Conservation (phyloP, 2,888 invertebrate species). For the Agonopterix arenella region DNA sequence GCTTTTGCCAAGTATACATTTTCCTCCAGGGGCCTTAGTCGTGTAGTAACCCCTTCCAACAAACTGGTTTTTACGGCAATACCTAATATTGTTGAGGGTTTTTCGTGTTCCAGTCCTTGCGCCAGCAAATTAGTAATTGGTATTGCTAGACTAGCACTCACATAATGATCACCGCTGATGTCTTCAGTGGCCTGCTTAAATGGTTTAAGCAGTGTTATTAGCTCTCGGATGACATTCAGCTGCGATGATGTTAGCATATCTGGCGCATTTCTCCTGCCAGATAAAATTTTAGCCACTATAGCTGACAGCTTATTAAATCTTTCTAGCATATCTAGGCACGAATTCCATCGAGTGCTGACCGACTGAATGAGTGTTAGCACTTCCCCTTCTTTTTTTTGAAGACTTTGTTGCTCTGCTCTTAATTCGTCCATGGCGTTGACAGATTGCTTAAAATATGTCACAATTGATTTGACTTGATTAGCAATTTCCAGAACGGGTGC, state of each 20-base stretch:
- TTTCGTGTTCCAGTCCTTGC: slow-evolving; percentile 9
- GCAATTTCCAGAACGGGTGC: slow-evolving; percentile 16
- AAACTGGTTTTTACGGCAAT: slow-evolving; percentile 6
- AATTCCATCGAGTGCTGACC: slow-evolving; percentile 19
- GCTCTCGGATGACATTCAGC: slow-evolving; percentile 14
- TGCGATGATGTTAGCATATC: slow-evolving; percentile 10
- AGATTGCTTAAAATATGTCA: slow-evolving; percentile 29
- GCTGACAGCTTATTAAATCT: slow-evolving; percentile 10
- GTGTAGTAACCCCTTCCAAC: slow-evolving; percentile 4
- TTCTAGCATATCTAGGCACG: slow-evolving; percentile 15
- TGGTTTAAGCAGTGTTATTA: slow-evolving; percentile 13
- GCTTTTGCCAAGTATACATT: slow-evolving; percentile 6
- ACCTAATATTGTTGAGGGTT: slow-evolving; percentile 8
- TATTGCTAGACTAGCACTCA: slow-evolving; percentile 11
- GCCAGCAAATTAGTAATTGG: slow-evolving; percentile 9
- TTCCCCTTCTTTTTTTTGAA: slow-evolving; percentile 19
- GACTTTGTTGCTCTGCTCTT: slow-evolving; percentile 18
- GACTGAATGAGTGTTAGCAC: slow-evolving; percentile 17
- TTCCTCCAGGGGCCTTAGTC: slow-evolving; percentile 7
- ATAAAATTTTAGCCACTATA: slow-evolving; percentile 8
- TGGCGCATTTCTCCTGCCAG: slow-evolving; percentile 4
- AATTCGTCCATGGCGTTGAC: slow-evolving; percentile 29
- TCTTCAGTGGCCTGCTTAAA: slow-evolving; percentile 5
- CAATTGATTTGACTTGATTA: slow-evolving; percentile 28
- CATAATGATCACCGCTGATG: slow-evolving; percentile 9